phyloP scores from a whole-genome alignment of 1,140 invertebrate genomes.

The Argopecten irradians region DNA sequence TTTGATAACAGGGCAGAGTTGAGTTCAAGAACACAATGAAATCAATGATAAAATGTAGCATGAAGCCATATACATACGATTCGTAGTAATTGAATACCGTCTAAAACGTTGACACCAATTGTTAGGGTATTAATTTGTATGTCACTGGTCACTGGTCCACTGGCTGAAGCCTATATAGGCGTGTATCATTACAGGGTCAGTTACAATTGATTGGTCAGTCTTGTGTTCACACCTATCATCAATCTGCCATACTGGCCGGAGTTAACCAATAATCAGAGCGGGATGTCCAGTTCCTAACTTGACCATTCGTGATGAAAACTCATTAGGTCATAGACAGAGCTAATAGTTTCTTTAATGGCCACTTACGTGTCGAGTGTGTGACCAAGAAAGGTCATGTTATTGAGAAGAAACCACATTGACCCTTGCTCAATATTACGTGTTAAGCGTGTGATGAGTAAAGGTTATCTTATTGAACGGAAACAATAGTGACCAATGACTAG shows the following conservation, averaged over 20 bases:
- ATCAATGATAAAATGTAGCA: not conserved
- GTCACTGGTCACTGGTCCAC: not conserved
- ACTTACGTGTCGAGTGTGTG: not conserved
- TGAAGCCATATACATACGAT: not conserved
- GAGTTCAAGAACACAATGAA: not conserved
- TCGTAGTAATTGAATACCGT: not conserved
- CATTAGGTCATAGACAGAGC: not conserved
- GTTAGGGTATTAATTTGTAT: not conserved
- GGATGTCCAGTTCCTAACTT: not conserved
- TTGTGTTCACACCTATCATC: not conserved
- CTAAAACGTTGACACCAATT: not conserved
- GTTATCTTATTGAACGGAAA: no score
- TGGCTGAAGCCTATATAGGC: not conserved
- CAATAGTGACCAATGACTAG: no score
- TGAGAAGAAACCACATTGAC: not conserved
- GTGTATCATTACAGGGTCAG: not conserved
- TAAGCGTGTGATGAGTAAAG: no score
- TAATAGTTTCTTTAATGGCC: not conserved
- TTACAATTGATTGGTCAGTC: not conserved
- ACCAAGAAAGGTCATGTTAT: not conserved
- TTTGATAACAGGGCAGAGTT: no score
- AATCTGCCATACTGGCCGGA: not conserved
- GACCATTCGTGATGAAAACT: not conserved
- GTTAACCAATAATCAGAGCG: not conserved
- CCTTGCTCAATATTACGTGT: not conserved